Conservation (phyloP, 2,113 vertebrate species). For the Passer montanus region DNA sequence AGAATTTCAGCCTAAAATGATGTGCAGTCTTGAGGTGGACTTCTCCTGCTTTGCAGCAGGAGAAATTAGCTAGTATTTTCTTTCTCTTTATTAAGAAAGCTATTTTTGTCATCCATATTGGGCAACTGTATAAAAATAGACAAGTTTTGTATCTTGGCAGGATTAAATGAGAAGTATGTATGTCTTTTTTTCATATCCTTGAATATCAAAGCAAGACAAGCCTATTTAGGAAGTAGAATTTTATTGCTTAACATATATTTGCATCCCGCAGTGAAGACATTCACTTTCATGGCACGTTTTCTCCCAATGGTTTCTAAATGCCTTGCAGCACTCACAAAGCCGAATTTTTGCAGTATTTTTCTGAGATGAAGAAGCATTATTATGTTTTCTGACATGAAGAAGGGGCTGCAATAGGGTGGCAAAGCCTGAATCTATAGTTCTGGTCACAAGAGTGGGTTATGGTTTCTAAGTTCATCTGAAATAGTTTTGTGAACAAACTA, state of each 20-base stretch:
- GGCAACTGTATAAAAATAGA: constrained; percentile 38
- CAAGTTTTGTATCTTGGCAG: constrained; percentile 48
- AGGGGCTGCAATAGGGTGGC: neutral
- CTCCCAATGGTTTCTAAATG: constrained; percentile 52
- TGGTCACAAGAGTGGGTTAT: neutral
- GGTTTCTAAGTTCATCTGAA: neutral
- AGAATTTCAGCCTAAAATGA: neutral
- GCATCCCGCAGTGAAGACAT: constrained; percentile 41
- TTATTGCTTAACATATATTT: constrained; percentile 59
- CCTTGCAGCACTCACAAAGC: constrained; percentile 19
- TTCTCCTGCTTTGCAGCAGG: neutral
- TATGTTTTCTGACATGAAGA: neutral
- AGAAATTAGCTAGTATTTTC: constrained; percentile 3
- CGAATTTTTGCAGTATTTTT: constrained; percentile 3
- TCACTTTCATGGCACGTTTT: constrained; percentile 50
- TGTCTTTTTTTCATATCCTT: constrained; percentile 47
- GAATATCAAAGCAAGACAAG: constrained; percentile 62
- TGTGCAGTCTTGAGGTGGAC: neutral
- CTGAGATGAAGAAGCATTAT: constrained; percentile 8
- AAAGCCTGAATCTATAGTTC: neutral
- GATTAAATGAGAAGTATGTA: constrained; percentile 45
- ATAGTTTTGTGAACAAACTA: neutral
- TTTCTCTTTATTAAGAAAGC: constrained; percentile 30
- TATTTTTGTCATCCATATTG: constrained; percentile 49
- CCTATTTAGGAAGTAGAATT: constrained; percentile 57